Percentiles rank a stretch among this genome's conserved stretches.
phyloP scores from a whole-genome alignment of 2,888 invertebrate genomes.

The Calameuta pallipes region DNA sequence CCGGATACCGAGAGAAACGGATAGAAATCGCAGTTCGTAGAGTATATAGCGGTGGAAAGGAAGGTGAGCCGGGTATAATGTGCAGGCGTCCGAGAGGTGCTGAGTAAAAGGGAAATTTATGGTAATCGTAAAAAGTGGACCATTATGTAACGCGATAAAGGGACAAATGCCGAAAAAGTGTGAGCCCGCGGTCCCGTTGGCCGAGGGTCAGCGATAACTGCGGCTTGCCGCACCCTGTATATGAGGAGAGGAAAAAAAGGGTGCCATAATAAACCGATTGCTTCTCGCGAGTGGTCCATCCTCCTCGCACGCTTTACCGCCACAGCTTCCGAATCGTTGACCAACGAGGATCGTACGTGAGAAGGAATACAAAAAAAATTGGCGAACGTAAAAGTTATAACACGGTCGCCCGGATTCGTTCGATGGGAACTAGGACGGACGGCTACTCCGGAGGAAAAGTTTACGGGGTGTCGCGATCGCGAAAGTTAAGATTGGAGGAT shows the following conservation, averaged over 20 bases:
- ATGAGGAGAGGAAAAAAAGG: background rate
- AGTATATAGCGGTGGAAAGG: background rate
- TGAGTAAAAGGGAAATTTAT: slow-evolving; percentile 39
- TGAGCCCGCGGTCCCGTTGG: slow-evolving; percentile 9
- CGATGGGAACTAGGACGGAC: slow-evolving; percentile 12
- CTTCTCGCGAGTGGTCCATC: background rate
- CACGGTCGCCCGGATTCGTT: slow-evolving; percentile 16
- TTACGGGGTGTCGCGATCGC: too few species aligned
- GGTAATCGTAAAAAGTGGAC: slow-evolving; percentile 46
- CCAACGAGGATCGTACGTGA: background rate
- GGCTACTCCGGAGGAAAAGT: too few species aligned
- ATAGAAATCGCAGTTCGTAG: too few species aligned
- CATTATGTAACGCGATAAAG: slow-evolving; percentile 40
- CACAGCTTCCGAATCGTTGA: background rate
- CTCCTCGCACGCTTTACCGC: too few species aligned
- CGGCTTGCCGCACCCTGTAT: background rate
- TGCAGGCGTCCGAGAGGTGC: slow-evolving; percentile 28
- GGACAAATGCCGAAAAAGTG: slow-evolving; percentile 30
- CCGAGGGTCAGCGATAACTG: slow-evolving; percentile 5
- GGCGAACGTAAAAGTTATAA: slow-evolving; percentile 18
- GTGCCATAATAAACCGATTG: slow-evolving; percentile 3
- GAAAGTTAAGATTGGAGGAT: too few species aligned
- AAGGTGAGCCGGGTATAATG: slow-evolving; percentile 12
- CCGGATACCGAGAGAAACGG: too few species aligned
- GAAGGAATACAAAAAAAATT: slow-evolving; percentile 12